Evolutionary conservation across 2,113 vertebrate species (phyloP), one percentile per base, ranked within the genome.

Genomic region (Athene cunicularia): DNA sequence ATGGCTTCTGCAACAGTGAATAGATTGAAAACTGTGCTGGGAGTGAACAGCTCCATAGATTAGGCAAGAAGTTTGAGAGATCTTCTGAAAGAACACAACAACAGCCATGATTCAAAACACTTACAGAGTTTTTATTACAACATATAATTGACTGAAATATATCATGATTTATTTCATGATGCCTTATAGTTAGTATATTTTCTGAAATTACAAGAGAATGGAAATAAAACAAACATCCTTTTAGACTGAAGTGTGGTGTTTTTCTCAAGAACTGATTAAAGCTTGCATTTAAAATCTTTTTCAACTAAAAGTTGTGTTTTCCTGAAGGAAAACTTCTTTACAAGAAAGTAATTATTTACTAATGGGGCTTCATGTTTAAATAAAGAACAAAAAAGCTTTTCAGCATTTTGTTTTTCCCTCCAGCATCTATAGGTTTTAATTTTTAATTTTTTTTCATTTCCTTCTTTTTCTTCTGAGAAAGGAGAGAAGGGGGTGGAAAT

Each of bases 1-100:
- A 97, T 97, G 94, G 90, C 73, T 97, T 96, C 80, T 90, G 80
- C 82, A 92, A 39, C 27, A 95, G 59, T 83, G 90, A 97, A 95
- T 94, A 95, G 80, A 88, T 37, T 74, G 92, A 71, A 77, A 97
- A 91, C 74, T 80, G 56, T 73, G 59, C 88, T 43, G 68, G 68
- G 72, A 93, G 86, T 80, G 92, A 97, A 90, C 59, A 90, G 80
- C 59, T 88, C 83, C 80, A 80, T 21, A 93, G 79, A 88, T 80
- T 77, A 95, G 72, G 43, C 56, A 83, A 93, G 80, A 92, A 92
- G 55, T 92, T 86, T 74, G 88, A 94, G 93, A 95, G 63, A 92
- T 95, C 88, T 94, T 95, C 85, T 95, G 83, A 86, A 96, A 92
- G 82, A 92, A 56, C 64, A 80, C 55, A 93, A 64, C 89, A 86